Base-by-base conservation (phyloP, 2,888 invertebrate genomes). In the Lochmaea capreae region DNA sequence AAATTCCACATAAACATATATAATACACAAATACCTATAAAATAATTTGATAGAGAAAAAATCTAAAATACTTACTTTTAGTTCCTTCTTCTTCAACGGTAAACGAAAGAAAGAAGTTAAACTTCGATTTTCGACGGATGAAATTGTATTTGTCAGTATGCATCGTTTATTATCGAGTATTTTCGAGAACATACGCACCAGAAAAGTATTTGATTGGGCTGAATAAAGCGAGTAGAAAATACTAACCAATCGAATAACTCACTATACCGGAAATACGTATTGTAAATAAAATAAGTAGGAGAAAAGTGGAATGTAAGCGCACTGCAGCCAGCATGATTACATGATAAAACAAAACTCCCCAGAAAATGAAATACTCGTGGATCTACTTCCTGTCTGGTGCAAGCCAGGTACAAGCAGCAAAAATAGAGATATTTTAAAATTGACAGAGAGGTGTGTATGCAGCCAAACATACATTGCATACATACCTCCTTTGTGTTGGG, bases 81-180 rank as follows among this genome's bases (percentile, higher is more conserved):
- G 43, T 63, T 63, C 62, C 62, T 63, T 63, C 62, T 63, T 63
- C 62, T 63, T 63, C 16, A 26, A 42, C 62, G 14, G 43, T 43
- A 6, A 43, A 63, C 62, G 62, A 63, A 63, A 63, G 62, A 63
- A 63, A 63, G 62, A 63, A 43, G 12, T 18, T 16, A 39, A 14
- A 14, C 9, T n/a, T n/a, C 9, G 33, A n/a, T 11, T 39, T 5
- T 33, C 6, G 39, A n/a, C n/a, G 3, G 61, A 33, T 6, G 33
- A 2, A 14, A 39, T 14, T 39, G 11, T 33, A 61, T 61, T 33
- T 61, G 33, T 33, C 61, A 61, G 39, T 14, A 61, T 26, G 10
- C 18, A 33, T 61, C 61, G 61, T 14, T 39, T 33, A 33, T 8
- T 10, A 9, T 61, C 61, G 61, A 6, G 9, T 16, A 11, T n/a